phyloP scores from a whole-genome alignment of 2,888 invertebrate genomes.

The Panopea generosa region DNA sequence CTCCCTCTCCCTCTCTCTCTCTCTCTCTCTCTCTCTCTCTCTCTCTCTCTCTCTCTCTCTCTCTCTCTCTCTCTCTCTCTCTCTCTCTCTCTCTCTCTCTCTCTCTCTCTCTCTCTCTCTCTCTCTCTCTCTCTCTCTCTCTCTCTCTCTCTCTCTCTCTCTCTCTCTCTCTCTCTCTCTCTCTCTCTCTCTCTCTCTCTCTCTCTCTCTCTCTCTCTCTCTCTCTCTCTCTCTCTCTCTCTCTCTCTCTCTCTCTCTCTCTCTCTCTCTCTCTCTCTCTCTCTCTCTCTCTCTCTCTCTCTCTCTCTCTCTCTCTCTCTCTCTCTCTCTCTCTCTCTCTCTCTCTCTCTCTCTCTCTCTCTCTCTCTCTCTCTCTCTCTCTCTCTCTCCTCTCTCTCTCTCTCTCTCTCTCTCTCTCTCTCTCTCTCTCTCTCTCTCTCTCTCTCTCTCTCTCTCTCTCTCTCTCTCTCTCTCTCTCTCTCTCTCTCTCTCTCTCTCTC shows the following conservation, averaged over 20 bases:
- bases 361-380: constrained; percentile 20
- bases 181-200: constrained; percentile 23
- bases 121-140: too few relatives aligned
- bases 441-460: not conserved
- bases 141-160: constrained; percentile 23
- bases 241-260: constrained; percentile 23
- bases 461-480: constrained; percentile 14
- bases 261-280: constrained; percentile 19
- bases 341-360: constrained; percentile 19
- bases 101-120: not conserved
- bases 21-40: constrained; percentile 20
- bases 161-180: constrained; percentile 23
- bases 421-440: constrained; percentile 6
- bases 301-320: constrained; percentile 14
- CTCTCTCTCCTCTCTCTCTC: constrained; percentile 17
- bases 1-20: constrained; percentile 15
- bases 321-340: too few relatives aligned
- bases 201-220: constrained; percentile 23
- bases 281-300: constrained; percentile 14
- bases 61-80: constrained; percentile 15
- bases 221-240: constrained; percentile 23
- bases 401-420: constrained; percentile 18
- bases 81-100: constrained; percentile 11
- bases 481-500: constrained; percentile 14
- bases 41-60: constrained; percentile 18